Evolutionary conservation across 1,140 invertebrate species (phyloP), one percentile per base, ranked within the genome.

Genomic region (Ptiloglossa arizonensis): DNA sequence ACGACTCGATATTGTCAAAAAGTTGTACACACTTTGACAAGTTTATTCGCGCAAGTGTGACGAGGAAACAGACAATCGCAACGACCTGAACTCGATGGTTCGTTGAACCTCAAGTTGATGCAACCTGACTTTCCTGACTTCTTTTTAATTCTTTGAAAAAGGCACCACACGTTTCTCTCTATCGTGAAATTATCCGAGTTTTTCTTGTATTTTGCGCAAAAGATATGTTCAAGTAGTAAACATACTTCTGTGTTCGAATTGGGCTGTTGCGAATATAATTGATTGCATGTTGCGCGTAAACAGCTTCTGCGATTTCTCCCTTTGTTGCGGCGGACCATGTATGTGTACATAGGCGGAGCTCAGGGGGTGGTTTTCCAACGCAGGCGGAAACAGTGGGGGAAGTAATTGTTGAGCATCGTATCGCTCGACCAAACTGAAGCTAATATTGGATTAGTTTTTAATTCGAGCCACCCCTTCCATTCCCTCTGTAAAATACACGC

Each of bases 391-490:
- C 29, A 24, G 15, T 15, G 48, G 50, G 57, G n/a, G 41, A 81
- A 82, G 68, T 75, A 62, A 82, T 87, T 83, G 83, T 81, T 68
- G 66, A 74, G 74, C 60, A 72, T 74, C 63, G 63, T 74, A 79
- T 68, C 67, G 66, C 56, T 78, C 81, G 76, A 76, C 71, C 78
- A 80, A 80, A 79, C 74, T 52, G 72, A 76, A 82, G 70, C 76
- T 88, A 85, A 88, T 87, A 84, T 88, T 84, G 85, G 80, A 89
- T 89, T 89, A 87, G 80, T 89, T 89, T 89, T 89, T 89, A 88
- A 89, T 89, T 89, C 66, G 80, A 64, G 54, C 52, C 24, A 22
- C 59, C 62, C 69, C 48, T 35, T 17, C n/a, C 63, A 35, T 29
- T 48, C 48, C 8, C 41, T 19, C 11, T 29, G 64, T 24, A 67